These are phyloP conservation scores for Altica lythri DNA, from an alignment of 2,888 invertebrate species.

Conservation along the genomic window DNA sequence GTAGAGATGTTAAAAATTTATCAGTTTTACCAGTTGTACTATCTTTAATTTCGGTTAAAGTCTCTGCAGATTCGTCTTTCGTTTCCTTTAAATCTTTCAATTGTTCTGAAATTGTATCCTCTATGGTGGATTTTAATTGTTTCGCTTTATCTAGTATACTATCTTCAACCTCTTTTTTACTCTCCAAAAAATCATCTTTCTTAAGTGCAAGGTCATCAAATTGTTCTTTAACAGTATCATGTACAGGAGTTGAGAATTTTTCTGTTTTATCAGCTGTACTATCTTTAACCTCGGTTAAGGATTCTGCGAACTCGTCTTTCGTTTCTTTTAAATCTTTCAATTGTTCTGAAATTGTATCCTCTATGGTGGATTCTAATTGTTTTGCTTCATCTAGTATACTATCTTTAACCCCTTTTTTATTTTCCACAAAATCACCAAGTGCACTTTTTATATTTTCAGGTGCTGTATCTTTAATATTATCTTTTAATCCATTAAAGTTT, in stretches of 20 bases:
- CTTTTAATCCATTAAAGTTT: slow-evolving; percentile 10
- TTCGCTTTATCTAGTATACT: neutral
- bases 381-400: neutral
- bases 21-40: no score
- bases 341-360: neutral
- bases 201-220: no score
- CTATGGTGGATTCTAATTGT: neutral
- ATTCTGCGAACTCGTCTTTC: neutral
- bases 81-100: neutral
- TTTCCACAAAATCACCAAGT: no score
- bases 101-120: neutral
- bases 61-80: neutral
- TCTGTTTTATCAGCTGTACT: neutral
- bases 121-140: neutral
- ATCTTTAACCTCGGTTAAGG: slow-evolving; percentile 10
- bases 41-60: no score
- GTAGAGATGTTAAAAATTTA: no score
- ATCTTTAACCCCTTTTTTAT: neutral
- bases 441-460: neutral
- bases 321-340: neutral
- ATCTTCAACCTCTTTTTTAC: neutral
- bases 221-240: neutral
- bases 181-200: neutral
- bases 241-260: neutral
- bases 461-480: slow-evolving; percentile 11